Evolutionary conservation across 2,797 vertebrate genomes (phyloP).

Genomic region (Mormyrops boulengeri): DNA sequence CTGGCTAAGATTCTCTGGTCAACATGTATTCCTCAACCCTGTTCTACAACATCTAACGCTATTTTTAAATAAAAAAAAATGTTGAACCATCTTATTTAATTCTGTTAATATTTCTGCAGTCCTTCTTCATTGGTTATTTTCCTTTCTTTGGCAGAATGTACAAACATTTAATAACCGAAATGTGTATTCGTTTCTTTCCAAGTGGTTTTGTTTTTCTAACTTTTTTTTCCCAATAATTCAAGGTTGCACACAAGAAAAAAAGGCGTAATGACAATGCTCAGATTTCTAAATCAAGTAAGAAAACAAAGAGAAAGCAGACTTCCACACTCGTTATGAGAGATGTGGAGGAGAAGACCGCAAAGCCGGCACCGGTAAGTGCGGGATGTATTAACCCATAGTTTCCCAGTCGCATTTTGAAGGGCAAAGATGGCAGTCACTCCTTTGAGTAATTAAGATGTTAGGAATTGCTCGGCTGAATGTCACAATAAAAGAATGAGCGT

Average conservation of each 20-base stretch:
- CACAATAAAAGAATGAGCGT: not conserved
- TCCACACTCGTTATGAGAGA: slow-evolving; percentile 31
- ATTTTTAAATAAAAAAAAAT: not conserved
- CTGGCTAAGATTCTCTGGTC: not conserved
- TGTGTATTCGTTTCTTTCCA: not conserved
- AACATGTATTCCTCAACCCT: not conserved
- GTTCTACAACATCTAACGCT: not conserved
- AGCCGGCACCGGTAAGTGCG: slow-evolving; percentile 21
- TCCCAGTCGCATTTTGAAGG: not conserved
- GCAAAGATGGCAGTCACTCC: not conserved
- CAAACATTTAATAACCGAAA: not conserved
- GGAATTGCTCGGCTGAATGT: not conserved
- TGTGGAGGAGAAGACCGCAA: slow-evolving; percentile 29
- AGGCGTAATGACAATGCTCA: slow-evolving; percentile 47
- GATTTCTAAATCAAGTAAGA: slow-evolving; percentile 32
- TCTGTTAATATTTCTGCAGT: not conserved
- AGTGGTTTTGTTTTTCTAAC: not conserved
- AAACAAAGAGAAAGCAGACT: slow-evolving; percentile 43
- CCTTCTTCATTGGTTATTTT: not conserved
- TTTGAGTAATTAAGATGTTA: not conserved
- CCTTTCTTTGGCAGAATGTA: not conserved
- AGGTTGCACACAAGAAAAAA: slow-evolving; percentile 48
- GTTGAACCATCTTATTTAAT: not conserved
- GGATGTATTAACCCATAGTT: not conserved
- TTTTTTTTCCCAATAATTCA: not conserved